phyloP scores from a whole-genome alignment of 2,113 vertebrate species.

The Petromus typicus region DNA sequence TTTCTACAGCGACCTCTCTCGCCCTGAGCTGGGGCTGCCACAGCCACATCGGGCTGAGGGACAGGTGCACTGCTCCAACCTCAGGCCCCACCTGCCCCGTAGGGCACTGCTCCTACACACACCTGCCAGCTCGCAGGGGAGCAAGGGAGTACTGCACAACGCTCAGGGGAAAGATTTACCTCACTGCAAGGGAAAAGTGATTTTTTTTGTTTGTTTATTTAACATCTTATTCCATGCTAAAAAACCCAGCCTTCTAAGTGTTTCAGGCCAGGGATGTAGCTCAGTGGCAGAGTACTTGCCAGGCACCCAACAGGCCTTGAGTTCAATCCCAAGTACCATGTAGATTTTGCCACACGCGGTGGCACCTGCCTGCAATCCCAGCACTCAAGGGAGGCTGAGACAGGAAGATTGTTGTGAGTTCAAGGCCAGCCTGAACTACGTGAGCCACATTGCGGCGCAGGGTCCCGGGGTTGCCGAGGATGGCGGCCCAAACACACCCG shows the following conservation, averaged over 20 bases:
- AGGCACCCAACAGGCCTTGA: background rate
- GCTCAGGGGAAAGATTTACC: background rate
- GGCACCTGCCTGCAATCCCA: background rate
- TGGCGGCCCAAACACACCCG: fast-evolving
- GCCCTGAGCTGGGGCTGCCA: too few species aligned
- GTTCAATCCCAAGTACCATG: background rate
- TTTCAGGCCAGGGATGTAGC: background rate
- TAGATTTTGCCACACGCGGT: background rate
- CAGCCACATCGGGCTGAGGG: background rate
- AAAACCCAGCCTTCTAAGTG: background rate
- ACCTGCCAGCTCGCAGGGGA: background rate
- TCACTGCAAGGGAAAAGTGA: background rate
- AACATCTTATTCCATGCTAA: background rate
- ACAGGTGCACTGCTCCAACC: background rate
- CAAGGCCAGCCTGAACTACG: background rate
- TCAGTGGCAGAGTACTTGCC: background rate
- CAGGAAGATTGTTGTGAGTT: background rate
- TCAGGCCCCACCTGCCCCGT: background rate
- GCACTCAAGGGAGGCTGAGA: background rate
- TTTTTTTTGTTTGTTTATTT: too few species aligned
- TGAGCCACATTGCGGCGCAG: slow-evolving; percentile 75
- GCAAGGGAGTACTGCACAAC: background rate
- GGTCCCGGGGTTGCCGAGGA: background rate
- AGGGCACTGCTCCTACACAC: too few species aligned
- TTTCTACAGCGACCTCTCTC: too few species aligned